A percentile compares a stretch with the other conserved stretches of the same genome.
Evolutionary conservation across 1,140 invertebrate species (phyloP).

Genomic region (Drosophila pachea): DNA sequence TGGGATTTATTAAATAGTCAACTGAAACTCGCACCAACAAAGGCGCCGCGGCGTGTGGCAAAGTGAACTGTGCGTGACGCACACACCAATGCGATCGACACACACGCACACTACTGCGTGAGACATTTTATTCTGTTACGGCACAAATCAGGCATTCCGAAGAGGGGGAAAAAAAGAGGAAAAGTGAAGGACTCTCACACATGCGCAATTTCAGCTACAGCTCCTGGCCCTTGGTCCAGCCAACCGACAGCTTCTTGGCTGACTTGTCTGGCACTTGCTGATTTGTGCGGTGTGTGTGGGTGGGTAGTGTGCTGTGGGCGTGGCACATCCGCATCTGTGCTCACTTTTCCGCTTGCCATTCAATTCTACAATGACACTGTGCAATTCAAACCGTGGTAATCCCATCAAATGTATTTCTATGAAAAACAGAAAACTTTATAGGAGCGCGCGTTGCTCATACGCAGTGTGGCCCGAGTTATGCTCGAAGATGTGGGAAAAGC

Average conservation of each 20-base stretch:
- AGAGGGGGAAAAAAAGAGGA: conserved; percentile 9
- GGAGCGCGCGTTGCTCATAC: not conserved
- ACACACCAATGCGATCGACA: conserved; percentile 61
- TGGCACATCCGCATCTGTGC: conserved; percentile 35
- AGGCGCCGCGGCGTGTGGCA: conserved; percentile 17
- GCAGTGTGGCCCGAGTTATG: not conserved
- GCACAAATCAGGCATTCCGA: conserved; percentile 35
- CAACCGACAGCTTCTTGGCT: conserved; percentile 12
- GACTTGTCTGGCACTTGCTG: conserved; percentile 15
- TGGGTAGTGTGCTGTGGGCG: not conserved
- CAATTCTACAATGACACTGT: conserved; percentile 39
- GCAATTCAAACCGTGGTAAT: conserved; percentile 38
- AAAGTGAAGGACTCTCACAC: conserved; percentile 55
- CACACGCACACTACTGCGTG: conserved; percentile 21
- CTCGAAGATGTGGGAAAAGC: no score
- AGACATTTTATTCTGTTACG: conserved; percentile 7
- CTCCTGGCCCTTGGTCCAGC: conserved; percentile 27
- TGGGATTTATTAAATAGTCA: conserved; percentile 75
- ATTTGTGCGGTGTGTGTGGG: not conserved
- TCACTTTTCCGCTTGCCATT: conserved; percentile 55
- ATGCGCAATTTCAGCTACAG: conserved; percentile 21
- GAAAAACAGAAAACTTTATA: conserved; percentile 1
- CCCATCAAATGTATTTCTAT: conserved; percentile 5
- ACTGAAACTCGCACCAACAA: conserved; percentile 50
- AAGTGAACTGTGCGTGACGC: conserved; percentile 62